These are phyloP conservation scores for Polypedilum pembai DNA, from an alignment of 1,140 invertebrate genomes.

Conservation along the genomic window DNA sequence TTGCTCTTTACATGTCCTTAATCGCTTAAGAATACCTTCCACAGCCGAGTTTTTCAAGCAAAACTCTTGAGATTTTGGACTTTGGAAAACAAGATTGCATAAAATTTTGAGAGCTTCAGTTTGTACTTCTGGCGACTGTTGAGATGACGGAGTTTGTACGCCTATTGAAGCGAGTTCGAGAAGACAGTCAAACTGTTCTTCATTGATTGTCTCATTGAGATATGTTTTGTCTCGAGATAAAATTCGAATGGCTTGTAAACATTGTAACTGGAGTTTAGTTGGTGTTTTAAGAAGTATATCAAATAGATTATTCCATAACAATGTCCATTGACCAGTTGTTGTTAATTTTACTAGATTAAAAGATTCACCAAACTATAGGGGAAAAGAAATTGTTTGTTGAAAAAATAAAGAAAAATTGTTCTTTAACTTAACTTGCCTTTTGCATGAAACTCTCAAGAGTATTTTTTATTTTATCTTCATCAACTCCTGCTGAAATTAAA, in stretches of 20 bases:
- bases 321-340: slow-evolving; percentile 43
- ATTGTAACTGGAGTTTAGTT: slow-evolving; percentile 44
- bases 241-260: slow-evolving; percentile 50
- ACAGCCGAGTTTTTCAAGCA: slow-evolving; percentile 65
- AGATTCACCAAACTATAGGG: slow-evolving; percentile 45
- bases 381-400: neutral
- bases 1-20: slow-evolving; percentile 57
- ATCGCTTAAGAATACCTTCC: slow-evolving; percentile 62
- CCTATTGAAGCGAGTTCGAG: slow-evolving; percentile 56
- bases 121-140: slow-evolving; percentile 43
- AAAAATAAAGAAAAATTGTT: neutral
- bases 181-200: slow-evolving; percentile 57
- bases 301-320: slow-evolving; percentile 51
- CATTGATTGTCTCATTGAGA: slow-evolving; percentile 60
- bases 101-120: slow-evolving; percentile 80
- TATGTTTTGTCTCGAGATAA: slow-evolving; percentile 66
- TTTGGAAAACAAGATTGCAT: slow-evolving; percentile 84
- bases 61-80: slow-evolving; percentile 56
- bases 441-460: neutral
- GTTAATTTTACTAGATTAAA: slow-evolving; percentile 48
- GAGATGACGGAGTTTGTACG: slow-evolving; percentile 41
- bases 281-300: slow-evolving; percentile 43
- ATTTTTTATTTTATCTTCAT: neutral
- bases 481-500: neutral
- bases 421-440: neutral